A percentile compares a stretch with the other conserved stretches of the same genome.
phyloP scores from a whole-genome alignment of 2,113 vertebrate genomes.

The Colistium nudipinnis region DNA sequence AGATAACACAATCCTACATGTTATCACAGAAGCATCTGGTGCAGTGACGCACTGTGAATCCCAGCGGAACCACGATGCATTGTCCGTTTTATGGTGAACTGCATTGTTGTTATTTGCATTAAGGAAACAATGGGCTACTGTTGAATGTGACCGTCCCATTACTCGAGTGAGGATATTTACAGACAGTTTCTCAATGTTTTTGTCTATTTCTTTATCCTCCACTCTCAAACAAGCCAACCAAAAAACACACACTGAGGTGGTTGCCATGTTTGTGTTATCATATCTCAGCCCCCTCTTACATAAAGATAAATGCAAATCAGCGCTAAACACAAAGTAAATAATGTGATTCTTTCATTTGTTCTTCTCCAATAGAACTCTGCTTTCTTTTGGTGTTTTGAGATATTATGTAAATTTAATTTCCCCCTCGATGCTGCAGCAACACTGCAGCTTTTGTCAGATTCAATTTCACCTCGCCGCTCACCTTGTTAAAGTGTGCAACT shows the following conservation, averaged over 20 bases:
- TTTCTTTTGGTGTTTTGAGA: conserved; percentile 6
- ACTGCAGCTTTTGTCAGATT: neutral
- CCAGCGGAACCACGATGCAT: neutral
- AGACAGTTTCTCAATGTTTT: neutral
- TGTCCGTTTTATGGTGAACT: neutral
- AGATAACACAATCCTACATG: conserved; percentile 1
- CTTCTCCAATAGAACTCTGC: neutral
- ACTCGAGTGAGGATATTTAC: neutral
- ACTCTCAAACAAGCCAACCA: neutral
- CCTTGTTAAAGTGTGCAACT: conserved; percentile 13
- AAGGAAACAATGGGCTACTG: neutral
- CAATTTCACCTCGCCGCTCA: neutral
- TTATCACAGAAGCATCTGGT: neutral
- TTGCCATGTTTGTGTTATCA: neutral
- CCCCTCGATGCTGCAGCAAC: neutral
- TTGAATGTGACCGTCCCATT: neutral
- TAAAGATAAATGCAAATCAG: conserved; percentile 1
- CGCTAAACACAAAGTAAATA: conserved; percentile 1
- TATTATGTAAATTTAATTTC: conserved; percentile 15
- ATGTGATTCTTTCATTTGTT: neutral
- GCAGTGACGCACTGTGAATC: neutral
- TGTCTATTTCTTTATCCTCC: neutral
- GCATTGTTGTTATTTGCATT: neutral
- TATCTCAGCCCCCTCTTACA: neutral
- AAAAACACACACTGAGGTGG: neutral